These are phyloP conservation scores for Chromobotia macracanthus DNA, from an alignment of 2,797 vertebrate genomes.

Conservation along the genomic window DNA sequence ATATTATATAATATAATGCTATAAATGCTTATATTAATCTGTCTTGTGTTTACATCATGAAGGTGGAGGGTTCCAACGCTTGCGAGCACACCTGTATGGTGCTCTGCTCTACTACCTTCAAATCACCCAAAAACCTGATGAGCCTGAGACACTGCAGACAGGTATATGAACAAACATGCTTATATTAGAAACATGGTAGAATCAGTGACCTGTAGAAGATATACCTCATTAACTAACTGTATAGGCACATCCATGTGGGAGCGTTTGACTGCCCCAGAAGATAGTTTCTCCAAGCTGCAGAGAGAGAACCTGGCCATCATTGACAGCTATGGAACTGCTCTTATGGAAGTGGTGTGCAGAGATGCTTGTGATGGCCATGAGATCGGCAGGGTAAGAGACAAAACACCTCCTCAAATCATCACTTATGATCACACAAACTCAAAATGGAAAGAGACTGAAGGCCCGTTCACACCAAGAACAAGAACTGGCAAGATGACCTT, in stretches of 20 bases:
- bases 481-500: too few species aligned
- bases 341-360: slow-evolving; percentile 97
- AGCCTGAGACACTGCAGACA: slow-evolving; percentile 93
- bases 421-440: too few species aligned
- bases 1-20: too few species aligned
- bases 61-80: slow-evolving; percentile 97
- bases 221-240: background rate
- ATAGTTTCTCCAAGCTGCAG: slow-evolving; percentile 94
- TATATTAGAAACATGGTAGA: background rate
- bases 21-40: background rate
- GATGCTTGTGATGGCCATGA: slow-evolving; percentile 97
- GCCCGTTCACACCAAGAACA: background rate
- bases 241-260: slow-evolving; percentile 94
- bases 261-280: slow-evolving; percentile 93
- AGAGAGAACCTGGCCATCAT: slow-evolving; percentile 93
- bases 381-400: slow-evolving; percentile 86
- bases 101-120: slow-evolving; percentile 95
- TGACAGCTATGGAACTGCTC: slow-evolving; percentile 92
- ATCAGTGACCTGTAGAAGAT: too few species aligned
- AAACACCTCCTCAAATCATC: background rate
- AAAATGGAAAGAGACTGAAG: too few species aligned
- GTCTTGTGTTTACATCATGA: slow-evolving; percentile 40
- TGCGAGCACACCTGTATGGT: slow-evolving; percentile 93
- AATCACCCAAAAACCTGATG: slow-evolving; percentile 96
- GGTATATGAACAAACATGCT: slow-evolving; percentile 72